phyloP scores from a whole-genome alignment of 2,113 vertebrate genomes.

The Aldabrachelys gigantea region DNA sequence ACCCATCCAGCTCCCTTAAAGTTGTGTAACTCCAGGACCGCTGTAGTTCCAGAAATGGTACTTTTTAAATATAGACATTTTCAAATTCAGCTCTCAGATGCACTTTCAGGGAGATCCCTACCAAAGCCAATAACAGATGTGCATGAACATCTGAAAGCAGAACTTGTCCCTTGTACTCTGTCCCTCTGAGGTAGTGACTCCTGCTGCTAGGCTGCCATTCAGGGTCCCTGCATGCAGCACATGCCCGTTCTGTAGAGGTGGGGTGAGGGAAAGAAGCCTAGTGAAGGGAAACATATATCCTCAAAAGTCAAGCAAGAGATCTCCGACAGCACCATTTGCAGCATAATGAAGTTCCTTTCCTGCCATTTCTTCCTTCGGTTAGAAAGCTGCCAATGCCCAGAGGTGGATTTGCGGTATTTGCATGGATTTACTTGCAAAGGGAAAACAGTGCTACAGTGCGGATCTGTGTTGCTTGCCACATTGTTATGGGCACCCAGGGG shows the following conservation, averaged over 20 bases:
- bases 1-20: rapidly evolving
- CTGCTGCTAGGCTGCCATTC: rapidly evolving
- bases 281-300: neutral
- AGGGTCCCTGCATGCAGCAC: neutral
- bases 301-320: neutral
- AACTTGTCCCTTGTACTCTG: neutral
- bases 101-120: neutral
- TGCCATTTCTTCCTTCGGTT: neutral
- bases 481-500: conserved; percentile 19
- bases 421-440: conserved; percentile 36
- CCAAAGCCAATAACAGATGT: conserved; percentile 9
- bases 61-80: neutral
- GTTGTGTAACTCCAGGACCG: rapidly evolving
- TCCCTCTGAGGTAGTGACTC: neutral
- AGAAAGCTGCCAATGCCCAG: conserved; percentile 23
- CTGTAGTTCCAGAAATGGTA: neutral
- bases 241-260: neutral
- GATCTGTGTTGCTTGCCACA: conserved; percentile 19
- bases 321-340: neutral
- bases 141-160: neutral
- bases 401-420: conserved; percentile 27
- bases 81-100: conserved; percentile 1
- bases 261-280: neutral
- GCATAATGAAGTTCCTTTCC: neutral
- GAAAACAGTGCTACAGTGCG: rapidly evolving